Evolutionary conservation across 1,140 invertebrate species (phyloP).

Genomic region (Gryllus bimaculatus): DNA sequence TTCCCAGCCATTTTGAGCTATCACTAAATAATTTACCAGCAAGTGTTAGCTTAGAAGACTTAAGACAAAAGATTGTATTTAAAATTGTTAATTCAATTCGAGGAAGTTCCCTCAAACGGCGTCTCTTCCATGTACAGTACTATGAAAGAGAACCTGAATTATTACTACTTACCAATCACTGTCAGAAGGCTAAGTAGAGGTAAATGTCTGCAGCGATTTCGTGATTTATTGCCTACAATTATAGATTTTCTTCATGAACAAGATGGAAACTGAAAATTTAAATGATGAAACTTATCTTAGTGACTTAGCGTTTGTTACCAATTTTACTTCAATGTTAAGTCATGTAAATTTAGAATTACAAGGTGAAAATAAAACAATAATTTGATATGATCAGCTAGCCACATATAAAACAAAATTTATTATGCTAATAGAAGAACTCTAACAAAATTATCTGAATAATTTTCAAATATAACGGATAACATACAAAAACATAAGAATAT

Average conservation of each 20-base stretch:
- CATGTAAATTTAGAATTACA: constrained; percentile 24
- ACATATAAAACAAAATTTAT: constrained; percentile 24
- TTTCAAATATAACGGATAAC: constrained; percentile 25
- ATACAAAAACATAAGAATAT: constrained; percentile 25
- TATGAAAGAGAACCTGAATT: constrained; percentile 23
- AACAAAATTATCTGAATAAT: constrained; percentile 25
- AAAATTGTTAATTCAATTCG: constrained; percentile 7
- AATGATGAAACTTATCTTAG: constrained; percentile 22
- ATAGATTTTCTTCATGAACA: constrained; percentile 15
- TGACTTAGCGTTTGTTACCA: constrained; percentile 17
- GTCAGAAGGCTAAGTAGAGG: constrained; percentile 13
- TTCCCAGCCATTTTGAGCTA: constrained; percentile 29
- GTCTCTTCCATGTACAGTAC: constrained; percentile 22
- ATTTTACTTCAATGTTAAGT: constrained; percentile 20
- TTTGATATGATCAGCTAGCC: constrained; percentile 20
- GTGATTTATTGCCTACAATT: background rate
- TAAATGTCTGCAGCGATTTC: background rate
- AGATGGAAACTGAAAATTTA: constrained; percentile 13
- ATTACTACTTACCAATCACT: constrained; percentile 20
- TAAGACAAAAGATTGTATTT: background rate
- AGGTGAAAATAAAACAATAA: constrained; percentile 21
- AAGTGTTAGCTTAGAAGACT: constrained; percentile 26
- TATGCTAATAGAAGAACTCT: constrained; percentile 25
- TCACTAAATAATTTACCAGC: constrained; percentile 31
- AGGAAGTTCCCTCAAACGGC: constrained; percentile 22